Base-by-base conservation (phyloP, 2,888 invertebrate genomes). In the Dascillus cervinus region DNA sequence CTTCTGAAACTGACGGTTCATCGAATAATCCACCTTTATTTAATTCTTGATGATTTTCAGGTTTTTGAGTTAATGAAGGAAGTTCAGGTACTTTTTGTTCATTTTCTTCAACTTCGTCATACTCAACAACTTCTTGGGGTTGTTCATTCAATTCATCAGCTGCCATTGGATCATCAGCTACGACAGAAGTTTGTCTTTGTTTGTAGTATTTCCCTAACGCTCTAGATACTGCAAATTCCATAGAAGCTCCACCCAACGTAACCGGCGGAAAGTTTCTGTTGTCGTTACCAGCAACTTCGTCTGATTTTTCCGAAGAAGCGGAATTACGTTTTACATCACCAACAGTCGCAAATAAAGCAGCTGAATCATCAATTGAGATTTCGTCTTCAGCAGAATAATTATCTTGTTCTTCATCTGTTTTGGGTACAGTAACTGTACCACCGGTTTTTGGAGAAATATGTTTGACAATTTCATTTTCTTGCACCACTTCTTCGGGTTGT, bases 191-290 rank as follows among this genome's bases (percentile, higher is more conserved):
- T 48, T 82, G 80, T 39, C 80, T 70, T 44, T 83, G 72, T 44
- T 83, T 73, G 24, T 86, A 69, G 55, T 85, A 87, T 63, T 84
- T 85, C 12, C 85, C 86, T 12, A 87, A 64, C 1, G 86, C 86
- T 53, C 86, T 66, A 0, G 86, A 86, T 1, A 86, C 87, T 0
- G 86, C 85, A 61, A 87, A 87, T 56, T 87, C 87, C 74, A 86
- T 82, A 5, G 82, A 80, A 9, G 82, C 75, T 11, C 79, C 77
- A 37, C 75, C 70, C 6, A 71, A 50, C 4, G 67, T 59, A n/a
- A 74, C 70, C n/a, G 70, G 68, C 3, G 73, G 71, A 22, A 73
- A 59, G 5, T 64, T 63, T 45, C 61, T 60, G 29, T 50, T 71
- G 33, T 73, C 74, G 2, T 69, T 66, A 44, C 69, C 69, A 39